phyloP scores from a whole-genome alignment of 2,113 vertebrate species.

The Mastomys coucha region DNA sequence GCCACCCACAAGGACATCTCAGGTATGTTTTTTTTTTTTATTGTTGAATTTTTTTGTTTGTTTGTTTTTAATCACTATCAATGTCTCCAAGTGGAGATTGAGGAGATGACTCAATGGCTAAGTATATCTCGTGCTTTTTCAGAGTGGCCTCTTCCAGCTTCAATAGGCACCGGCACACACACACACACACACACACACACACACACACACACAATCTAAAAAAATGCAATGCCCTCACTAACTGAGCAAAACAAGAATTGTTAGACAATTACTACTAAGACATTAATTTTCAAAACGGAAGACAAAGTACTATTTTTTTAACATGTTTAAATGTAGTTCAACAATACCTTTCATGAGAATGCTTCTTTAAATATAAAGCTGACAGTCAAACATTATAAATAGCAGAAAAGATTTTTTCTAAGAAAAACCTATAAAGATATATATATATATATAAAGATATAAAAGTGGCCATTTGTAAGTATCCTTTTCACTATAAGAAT shows the following conservation, averaged over 20 bases:
- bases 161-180: background rate
- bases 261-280: background rate
- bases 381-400: constrained; percentile 47
- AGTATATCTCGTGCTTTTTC: background rate
- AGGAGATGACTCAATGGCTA: background rate
- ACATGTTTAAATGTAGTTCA: background rate
- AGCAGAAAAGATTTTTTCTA: background rate
- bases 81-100: background rate
- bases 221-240: background rate
- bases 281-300: constrained; percentile 49
- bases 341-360: background rate
- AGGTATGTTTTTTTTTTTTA: background rate
- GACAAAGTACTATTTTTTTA: constrained; percentile 32
- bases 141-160: background rate
- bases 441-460: background rate
- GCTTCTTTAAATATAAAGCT: constrained; percentile 49
- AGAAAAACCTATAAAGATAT: background rate
- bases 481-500: constrained; percentile 2
- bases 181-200: background rate
- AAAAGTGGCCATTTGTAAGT: background rate
- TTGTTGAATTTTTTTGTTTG: too few relatives aligned
- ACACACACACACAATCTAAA: background rate
- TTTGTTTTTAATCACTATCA: background rate
- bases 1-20: background rate
- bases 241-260: background rate